Conservation (phyloP, 2,888 invertebrate genomes). For the Cryptocheilus praepositus region DNA sequence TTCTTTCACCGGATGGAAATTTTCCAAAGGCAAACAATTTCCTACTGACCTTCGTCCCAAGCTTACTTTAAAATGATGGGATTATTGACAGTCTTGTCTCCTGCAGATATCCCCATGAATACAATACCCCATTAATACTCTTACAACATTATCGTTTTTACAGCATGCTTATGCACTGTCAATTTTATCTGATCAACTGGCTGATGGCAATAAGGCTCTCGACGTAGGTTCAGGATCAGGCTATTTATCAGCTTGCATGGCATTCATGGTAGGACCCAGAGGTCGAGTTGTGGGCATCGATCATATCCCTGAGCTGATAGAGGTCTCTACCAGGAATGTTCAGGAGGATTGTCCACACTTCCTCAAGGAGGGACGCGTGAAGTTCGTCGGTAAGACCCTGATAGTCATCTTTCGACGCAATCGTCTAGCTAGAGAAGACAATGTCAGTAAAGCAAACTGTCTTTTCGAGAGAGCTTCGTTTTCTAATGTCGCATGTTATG, state of each 20-base stretch:
- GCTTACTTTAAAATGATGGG: too few species aligned
- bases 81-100: slow-evolving; percentile 1
- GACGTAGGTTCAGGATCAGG: slow-evolving; percentile 80
- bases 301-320: slow-evolving; percentile 77
- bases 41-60: neutral
- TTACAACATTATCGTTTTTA: slow-evolving; percentile 14
- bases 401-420: neutral
- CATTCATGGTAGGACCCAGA: slow-evolving; percentile 76
- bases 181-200: slow-evolving; percentile 85
- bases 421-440: too few species aligned
- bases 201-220: slow-evolving; percentile 75
- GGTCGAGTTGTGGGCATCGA: slow-evolving; percentile 77
- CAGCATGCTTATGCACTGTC: slow-evolving; percentile 96
- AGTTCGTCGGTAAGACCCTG: slow-evolving; percentile 65
- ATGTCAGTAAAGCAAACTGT: neutral
- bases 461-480: neutral
- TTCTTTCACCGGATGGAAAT: slow-evolving; percentile 41
- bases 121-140: neutral
- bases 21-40: slow-evolving; percentile 29
- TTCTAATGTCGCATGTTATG: neutral
- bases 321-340: slow-evolving; percentile 77
- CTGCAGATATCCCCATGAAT: too few species aligned
- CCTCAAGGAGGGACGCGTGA: slow-evolving; percentile 63
- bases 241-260: slow-evolving; percentile 79
- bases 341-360: slow-evolving; percentile 64